Evolutionary conservation across 2,113 vertebrate species (phyloP), one percentile per base, ranked within the genome.

Genomic region (Eolophus roseicapilla): DNA sequence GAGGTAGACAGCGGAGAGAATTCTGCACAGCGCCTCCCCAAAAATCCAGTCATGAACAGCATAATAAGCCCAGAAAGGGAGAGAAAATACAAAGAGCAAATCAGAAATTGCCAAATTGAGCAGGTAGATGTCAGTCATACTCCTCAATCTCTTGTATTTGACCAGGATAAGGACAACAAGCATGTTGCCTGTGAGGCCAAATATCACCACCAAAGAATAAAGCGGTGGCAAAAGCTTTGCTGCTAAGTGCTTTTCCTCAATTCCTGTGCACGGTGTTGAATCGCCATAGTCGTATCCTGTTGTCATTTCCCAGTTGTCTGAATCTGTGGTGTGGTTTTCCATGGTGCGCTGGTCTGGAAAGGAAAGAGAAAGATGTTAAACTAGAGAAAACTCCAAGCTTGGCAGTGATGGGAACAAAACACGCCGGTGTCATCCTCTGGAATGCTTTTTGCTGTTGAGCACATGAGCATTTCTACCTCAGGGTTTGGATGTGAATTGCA

Each of bases 81-180:
- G 97, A 4, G 98, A 97, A 53, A 98, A 93, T 11, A 98, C 41
- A 70, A 99, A 97, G 2, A 99, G 97, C 49, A 99, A 93, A 96
- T 99, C 99, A 4, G 98, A 98, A 12, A 99, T 15, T 16, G 99
- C 98, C 97, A 99, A 53, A 90, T 99, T 99, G 68, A 99, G 90
- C 74, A 99, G 97, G 97, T 98, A 99, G 93, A 99, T 98, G 68
- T 99, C 99, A 0, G 99, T 99, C 98, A 99, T 98, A 28, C 97
- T 98, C 68, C 92, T 97, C 50, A 99, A 73, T 41, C 93, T 98
- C 65, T 95, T 97, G 27, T 98, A 98, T 69, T 96, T 98, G 5
- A 96, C 68, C 17, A 99, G 97, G 88, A 99, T 98, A 95, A 99
- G 97, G 68, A 99, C 59, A 50, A 99, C 99, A 10, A 99, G 86